A percentile compares a stretch with the other conserved stretches of the same genome.
Conservation (phyloP, 2,888 invertebrate genomes). For the Tiliacea citrago region DNA sequence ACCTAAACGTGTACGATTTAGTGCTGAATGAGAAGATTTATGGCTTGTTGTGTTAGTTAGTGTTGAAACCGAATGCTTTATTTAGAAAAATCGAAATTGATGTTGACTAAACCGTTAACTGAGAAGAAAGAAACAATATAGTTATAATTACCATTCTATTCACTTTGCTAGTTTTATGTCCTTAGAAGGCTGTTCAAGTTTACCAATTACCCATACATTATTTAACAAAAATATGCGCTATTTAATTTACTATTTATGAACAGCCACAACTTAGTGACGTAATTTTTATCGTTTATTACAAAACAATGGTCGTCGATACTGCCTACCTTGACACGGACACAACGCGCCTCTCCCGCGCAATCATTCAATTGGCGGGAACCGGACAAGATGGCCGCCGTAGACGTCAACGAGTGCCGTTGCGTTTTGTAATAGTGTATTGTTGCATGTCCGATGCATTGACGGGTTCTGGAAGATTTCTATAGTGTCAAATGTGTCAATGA, state of each 20-base stretch:
- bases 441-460: conserved; percentile 55
- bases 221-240: neutral
- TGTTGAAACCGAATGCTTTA: conserved; percentile 17
- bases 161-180: no score
- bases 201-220: neutral
- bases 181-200: neutral
- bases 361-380: conserved; percentile 86
- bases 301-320: conserved; percentile 61
- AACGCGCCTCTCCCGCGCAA: conserved; percentile 79
- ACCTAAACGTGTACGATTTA: conserved; percentile 37
- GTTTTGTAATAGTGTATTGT: conserved; percentile 54
- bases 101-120: conserved; percentile 2
- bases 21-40: conserved; percentile 39
- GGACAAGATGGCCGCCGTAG: conserved; percentile 80
- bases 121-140: neutral
- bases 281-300: conserved; percentile 51
- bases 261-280: conserved; percentile 7
- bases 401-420: conserved; percentile 54
- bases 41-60: conserved; percentile 8
- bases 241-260: neutral
- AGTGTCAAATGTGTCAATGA: neutral
- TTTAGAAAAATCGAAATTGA: conserved; percentile 13
- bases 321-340: conserved; percentile 83
- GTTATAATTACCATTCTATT: neutral
- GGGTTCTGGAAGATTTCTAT: conserved; percentile 32